These are phyloP conservation scores for Naja naja DNA, from an alignment of 2,113 vertebrate genomes.

Conservation along the genomic window DNA sequence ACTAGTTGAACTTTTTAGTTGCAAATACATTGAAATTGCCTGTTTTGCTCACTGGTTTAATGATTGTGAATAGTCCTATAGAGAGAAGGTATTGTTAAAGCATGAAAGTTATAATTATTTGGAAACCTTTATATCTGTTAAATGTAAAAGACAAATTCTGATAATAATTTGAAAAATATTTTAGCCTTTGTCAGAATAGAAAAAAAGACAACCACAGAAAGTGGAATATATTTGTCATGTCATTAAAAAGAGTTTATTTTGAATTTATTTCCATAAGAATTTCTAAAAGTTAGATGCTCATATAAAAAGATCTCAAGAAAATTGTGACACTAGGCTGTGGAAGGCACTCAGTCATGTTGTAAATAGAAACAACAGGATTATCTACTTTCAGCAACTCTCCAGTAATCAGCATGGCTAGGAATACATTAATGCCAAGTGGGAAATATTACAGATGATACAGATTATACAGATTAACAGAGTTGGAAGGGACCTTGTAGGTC, in stretches of 20 bases:
- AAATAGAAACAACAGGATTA: background rate
- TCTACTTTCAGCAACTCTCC: constrained; percentile 3
- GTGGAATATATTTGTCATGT: background rate
- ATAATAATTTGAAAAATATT: background rate
- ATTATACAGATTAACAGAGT: too few species aligned
- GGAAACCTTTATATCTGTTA: background rate
- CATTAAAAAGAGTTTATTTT: constrained; percentile 6
- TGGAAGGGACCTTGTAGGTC: too few species aligned
- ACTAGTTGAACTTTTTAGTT: background rate
- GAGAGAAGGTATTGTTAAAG: background rate
- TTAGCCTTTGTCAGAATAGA: background rate
- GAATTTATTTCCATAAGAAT: background rate
- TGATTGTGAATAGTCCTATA: background rate
- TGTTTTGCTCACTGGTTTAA: background rate
- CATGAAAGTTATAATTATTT: background rate
- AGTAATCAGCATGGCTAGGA: background rate
- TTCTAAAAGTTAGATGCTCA: background rate
- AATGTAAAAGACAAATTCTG: background rate
- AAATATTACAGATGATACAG: background rate
- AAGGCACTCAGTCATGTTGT: background rate
- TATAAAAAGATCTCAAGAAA: background rate
- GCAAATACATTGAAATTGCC: background rate
- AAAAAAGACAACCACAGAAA: background rate
- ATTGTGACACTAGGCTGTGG: background rate
- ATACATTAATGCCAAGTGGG: background rate